phyloP scores from a whole-genome alignment of 2,888 invertebrate species.

The Acleris emargana region DNA sequence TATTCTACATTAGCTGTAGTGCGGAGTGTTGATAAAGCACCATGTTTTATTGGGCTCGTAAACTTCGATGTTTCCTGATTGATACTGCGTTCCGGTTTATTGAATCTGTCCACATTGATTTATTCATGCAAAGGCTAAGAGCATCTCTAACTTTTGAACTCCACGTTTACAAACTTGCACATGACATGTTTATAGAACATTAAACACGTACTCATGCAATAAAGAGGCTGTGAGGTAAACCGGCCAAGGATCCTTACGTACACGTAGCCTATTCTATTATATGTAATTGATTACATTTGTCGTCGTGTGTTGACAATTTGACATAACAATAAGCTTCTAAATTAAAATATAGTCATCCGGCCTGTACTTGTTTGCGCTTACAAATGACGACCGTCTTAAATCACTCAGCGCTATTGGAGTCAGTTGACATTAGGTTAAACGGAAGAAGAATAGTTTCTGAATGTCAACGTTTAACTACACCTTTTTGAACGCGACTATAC shows the following conservation, averaged over 20 bases:
- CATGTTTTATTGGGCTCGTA: constrained; percentile 59
- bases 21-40: constrained; percentile 50
- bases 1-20: constrained; percentile 44
- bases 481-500: too few relatives aligned
- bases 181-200: constrained; percentile 43
- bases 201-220: constrained; percentile 44
- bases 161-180: constrained; percentile 22
- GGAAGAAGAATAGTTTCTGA: too few relatives aligned
- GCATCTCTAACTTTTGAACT: constrained; percentile 9
- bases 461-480: too few relatives aligned
- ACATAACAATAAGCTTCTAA: neutral
- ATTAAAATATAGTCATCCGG: neutral
- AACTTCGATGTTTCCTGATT: constrained; percentile 64
- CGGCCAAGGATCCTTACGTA: constrained; percentile 50
- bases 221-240: constrained; percentile 48
- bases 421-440: too few relatives aligned
- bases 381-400: neutral
- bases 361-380: neutral
- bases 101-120: constrained; percentile 54
- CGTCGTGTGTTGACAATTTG: constrained; percentile 1
- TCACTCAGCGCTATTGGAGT: neutral
- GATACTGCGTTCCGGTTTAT: constrained; percentile 62
- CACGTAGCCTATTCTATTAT: constrained; percentile 31
- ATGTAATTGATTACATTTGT: constrained; percentile 19
- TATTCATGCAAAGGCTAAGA: constrained; percentile 39